These are phyloP conservation scores for Platichthys stellatus DNA, from an alignment of 2,113 vertebrate genomes.

Conservation along the genomic window DNA sequence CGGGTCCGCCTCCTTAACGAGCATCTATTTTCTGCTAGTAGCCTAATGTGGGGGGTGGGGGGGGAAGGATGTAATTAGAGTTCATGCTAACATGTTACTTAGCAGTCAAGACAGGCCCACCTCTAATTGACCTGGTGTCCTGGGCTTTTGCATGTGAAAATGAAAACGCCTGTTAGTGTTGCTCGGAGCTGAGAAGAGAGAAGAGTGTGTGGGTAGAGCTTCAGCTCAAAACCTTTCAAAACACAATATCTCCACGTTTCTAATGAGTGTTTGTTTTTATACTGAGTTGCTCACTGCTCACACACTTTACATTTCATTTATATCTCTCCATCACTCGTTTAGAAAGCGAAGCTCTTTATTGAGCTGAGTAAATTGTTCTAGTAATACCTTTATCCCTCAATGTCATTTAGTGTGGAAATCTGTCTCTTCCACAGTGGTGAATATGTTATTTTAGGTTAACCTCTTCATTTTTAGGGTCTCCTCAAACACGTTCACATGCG, in stretches of 20 bases:
- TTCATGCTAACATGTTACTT: slow-evolving; percentile 24
- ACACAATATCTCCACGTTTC: neutral
- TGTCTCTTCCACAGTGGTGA: neutral
- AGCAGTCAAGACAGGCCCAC: slow-evolving; percentile 3
- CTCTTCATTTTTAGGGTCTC: neutral
- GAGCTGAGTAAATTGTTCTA: neutral
- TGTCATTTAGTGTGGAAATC: neutral
- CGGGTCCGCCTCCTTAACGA: slow-evolving; percentile 12
- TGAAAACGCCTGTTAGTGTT: neutral
- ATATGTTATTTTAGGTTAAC: no score
- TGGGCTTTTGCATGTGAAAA: slow-evolving; percentile 8
- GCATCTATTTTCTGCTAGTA: slow-evolving; percentile 2
- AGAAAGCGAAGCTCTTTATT: neutral
- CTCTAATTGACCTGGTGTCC: slow-evolving; percentile 32
- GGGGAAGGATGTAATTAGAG: slow-evolving; percentile 20
- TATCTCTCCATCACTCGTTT: neutral
- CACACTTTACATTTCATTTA: neutral
- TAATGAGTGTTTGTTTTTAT: neutral
- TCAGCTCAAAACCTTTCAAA: slow-evolving; percentile 10
- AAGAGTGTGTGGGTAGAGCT: neutral
- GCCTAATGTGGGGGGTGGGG: neutral
- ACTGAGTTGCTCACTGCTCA: neutral
- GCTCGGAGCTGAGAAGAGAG: neutral
- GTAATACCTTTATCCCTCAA: neutral
- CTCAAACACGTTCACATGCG: neutral